Conservation (phyloP, 2,888 invertebrate species). For the Stenolophus ochropezus region DNA sequence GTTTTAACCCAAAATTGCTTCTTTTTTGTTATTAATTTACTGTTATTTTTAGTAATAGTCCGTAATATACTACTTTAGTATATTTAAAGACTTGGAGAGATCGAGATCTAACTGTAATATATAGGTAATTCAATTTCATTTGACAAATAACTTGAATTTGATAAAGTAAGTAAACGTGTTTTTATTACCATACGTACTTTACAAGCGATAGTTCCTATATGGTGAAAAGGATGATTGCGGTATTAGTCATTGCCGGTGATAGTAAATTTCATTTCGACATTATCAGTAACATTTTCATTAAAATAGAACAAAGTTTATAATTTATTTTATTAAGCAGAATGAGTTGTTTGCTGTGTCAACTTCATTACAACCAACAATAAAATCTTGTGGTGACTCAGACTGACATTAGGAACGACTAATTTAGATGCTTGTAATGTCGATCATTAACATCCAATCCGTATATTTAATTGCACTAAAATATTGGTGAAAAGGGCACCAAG, state of each 20-base stretch:
- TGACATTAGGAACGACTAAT: neutral
- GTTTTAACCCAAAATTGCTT: too few relatives aligned
- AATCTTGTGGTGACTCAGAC: neutral
- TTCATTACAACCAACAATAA: neutral
- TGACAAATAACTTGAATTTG: too few relatives aligned
- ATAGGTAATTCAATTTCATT: too few relatives aligned
- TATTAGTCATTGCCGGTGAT: neutral
- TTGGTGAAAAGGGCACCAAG: neutral
- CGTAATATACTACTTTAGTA: too few relatives aligned
- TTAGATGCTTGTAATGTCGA: neutral
- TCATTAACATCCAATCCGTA: neutral
- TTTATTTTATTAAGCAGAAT: neutral
- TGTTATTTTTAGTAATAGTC: too few relatives aligned
- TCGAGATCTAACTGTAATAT: too few relatives aligned
- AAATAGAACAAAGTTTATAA: neutral
- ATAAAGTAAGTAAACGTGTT: too few relatives aligned
- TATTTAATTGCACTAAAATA: neutral
- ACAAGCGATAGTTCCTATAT: too few relatives aligned
- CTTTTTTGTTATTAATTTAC: too few relatives aligned
- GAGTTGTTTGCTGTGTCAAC: neutral
- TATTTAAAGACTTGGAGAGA: too few relatives aligned
- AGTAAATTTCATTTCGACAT: neutral
- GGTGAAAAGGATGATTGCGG: neutral
- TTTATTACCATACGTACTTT: too few relatives aligned
- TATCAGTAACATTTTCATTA: neutral